Percentiles rank a stretch among this genome's conserved stretches.
These are phyloP conservation scores for Drosophila glabriapex DNA, from an alignment of 2,888 invertebrate species.

Conservation along the genomic window DNA sequence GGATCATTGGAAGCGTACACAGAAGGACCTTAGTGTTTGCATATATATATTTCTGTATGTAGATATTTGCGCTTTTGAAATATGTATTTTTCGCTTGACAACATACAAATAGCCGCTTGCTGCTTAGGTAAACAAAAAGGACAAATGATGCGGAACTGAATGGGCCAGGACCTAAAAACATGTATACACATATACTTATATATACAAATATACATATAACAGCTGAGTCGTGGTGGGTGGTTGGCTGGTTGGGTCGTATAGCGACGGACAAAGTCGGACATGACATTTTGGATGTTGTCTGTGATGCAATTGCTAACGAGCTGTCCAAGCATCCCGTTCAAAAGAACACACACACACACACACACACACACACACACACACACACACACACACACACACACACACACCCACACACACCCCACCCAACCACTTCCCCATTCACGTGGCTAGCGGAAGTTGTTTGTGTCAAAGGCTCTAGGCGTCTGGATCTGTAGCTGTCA, in stretches of 20 bases:
- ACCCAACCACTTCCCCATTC: background rate
- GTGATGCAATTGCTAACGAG: constrained; percentile 69
- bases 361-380: background rate
- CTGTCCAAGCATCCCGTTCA: constrained; percentile 29
- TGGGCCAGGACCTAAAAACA: constrained; percentile 11
- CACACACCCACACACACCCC: background rate
- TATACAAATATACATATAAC: background rate
- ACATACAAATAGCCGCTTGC: constrained; percentile 10
- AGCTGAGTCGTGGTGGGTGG: background rate
- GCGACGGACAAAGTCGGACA: constrained; percentile 2
- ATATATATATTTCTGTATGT: background rate
- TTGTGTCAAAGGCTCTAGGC: constrained; percentile 61
- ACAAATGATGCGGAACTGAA: constrained; percentile 52
- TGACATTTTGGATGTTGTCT: constrained; percentile 17
- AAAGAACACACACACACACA: background rate
- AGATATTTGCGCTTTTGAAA: constrained; percentile 1
- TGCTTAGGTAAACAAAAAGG: constrained; percentile 44
- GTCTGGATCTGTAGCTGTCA: constrained; percentile 51
- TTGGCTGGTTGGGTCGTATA: background rate
- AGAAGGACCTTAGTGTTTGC: background rate
- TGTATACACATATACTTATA: background rate
- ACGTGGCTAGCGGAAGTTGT: constrained; percentile 50
- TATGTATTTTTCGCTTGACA: constrained; percentile 29
- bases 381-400: background rate
- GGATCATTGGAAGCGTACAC: constrained; percentile 34